Conservation (phyloP, 2,797 vertebrate species). For the Ceryle rudis region DNA sequence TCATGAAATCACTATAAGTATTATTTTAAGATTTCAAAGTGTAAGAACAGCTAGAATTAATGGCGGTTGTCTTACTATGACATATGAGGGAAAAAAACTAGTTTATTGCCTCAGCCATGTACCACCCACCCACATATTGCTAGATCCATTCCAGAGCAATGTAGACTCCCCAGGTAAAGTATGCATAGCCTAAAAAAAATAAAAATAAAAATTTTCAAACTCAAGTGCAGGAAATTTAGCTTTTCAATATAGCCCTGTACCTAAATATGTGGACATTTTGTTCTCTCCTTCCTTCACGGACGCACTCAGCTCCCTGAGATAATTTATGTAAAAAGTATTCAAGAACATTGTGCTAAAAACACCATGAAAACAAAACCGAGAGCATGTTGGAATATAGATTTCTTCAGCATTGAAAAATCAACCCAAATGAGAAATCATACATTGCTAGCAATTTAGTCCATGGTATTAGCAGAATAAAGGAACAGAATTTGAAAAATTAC, state of each 20-base stretch:
- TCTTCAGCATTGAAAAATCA: not conserved
- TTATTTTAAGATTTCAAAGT: not conserved
- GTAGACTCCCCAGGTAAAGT: not conserved
- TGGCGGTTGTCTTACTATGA: not conserved
- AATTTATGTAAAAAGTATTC: not conserved
- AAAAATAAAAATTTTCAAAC: not conserved
- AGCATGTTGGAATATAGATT: not conserved
- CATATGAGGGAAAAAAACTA: not conserved
- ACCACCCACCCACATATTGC: not conserved
- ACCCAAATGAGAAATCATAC: conserved; percentile 14
- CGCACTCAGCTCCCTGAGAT: rapidly evolving
- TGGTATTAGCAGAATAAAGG: conserved; percentile 48
- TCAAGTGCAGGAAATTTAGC: not conserved
- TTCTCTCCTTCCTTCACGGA: not conserved
- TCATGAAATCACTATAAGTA: not conserved
- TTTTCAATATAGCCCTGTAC: not conserved
- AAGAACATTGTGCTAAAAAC: not conserved
- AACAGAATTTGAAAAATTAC: conserved; percentile 49
- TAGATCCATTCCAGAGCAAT: not conserved
- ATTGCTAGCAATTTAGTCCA: conserved; percentile 6
- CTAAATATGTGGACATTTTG: not conserved
- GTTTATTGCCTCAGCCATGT: not conserved
- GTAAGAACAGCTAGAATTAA: not conserved
- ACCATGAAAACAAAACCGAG: not conserved
- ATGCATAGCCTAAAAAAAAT: rapidly evolving